Evolutionary conservation across 1,140 invertebrate genomes (phyloP), one percentile per base, ranked within the genome.

Genomic region (Lucilia cuprina): DNA sequence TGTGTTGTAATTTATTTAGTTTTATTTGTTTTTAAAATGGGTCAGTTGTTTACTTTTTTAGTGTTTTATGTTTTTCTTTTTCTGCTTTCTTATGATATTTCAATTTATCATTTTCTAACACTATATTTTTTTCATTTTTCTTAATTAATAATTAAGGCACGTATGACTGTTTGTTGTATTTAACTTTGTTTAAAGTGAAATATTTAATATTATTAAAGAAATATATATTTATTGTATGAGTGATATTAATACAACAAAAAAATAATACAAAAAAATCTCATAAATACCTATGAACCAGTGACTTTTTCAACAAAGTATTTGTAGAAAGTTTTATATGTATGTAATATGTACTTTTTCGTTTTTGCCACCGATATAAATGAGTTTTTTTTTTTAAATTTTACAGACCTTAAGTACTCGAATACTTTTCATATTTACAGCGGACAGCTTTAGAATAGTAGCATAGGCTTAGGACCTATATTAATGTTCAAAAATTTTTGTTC

Each of bases 141-240:
- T 55, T 55, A 55, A 55, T 55, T 70, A 70, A 70, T 21, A 70
- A n/a, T 70, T 70, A 70, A 70, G n/a, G 65, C 65, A 70, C 65
- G n/a, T 70, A 70, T 70, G 65, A 70, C 65, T 70, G 65, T 70
- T 70, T 70, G 65, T 70, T 70, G 65, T 70, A 70, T 21, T 70
- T 60, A 60, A n/a, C 14, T 60, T 60, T 60, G 14, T 60, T 60
- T 60, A n/a, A 60, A n/a, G 14, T 60, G 14, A n/a, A 60, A 2
- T 60, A n/a, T 60, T 60, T 21, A 70, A 25, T 70, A 70, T 12
- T 70, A 70, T 70, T 70, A 21, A 21, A 70, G 2, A 30, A 30
- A 70, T 21, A 70, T 12, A 21, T 70, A 70, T 70, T 70, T 21
- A 21, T 30, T 70, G 21, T 70, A 70, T 21, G 65, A 70, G 65